Conservation (phyloP, 2,888 invertebrate species). For the Rapana venosa region DNA sequence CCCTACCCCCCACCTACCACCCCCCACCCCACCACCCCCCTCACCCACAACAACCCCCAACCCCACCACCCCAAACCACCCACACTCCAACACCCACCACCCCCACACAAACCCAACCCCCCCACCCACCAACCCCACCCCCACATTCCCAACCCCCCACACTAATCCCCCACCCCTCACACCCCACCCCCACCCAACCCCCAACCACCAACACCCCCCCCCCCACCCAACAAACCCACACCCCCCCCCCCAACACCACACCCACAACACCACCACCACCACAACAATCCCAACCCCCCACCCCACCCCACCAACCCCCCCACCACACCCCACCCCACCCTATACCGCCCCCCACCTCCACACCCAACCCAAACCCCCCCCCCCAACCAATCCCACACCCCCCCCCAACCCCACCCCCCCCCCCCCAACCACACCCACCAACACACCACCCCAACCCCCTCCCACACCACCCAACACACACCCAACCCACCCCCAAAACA, state of each 20-base stretch:
- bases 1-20: background rate
- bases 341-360: background rate
- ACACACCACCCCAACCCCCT: too few relatives aligned
- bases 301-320: too few relatives aligned
- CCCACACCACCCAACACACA: background rate
- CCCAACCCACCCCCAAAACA: background rate
- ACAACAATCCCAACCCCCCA: too few relatives aligned
- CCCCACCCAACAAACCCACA: too few relatives aligned
- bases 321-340: too few relatives aligned
- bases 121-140: conserved; percentile 86
- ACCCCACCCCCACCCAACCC: conserved; percentile 83
- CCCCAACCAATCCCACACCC: background rate
- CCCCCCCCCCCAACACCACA: too few relatives aligned
- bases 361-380: too few relatives aligned
- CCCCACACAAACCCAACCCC: conserved; percentile 87
- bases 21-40: background rate
- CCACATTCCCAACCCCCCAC: conserved; percentile 83
- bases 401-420: background rate
- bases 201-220: too few relatives aligned
- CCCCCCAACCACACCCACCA: background rate
- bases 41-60: background rate
- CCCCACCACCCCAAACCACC: background rate
- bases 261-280: too few relatives aligned
- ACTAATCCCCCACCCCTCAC: conserved; percentile 91
- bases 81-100: conserved; percentile 88